A percentile compares a stretch with the other conserved stretches of the same genome.
phyloP scores from a whole-genome alignment of 2,888 invertebrate genomes.

The Scelioninae gen. 1 region DNA sequence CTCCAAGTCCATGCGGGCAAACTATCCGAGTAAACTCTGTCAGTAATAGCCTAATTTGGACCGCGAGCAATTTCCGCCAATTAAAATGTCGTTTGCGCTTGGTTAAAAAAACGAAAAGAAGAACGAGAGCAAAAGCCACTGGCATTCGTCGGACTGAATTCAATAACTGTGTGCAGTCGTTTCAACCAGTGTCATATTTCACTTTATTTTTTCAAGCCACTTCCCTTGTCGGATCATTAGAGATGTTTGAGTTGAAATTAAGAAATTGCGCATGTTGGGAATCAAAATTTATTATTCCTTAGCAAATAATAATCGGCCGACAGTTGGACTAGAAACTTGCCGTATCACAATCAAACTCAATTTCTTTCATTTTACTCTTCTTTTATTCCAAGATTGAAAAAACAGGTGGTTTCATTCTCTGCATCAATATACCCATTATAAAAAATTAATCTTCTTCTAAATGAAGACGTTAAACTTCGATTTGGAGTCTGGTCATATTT shows the following conservation, averaged over 20 bases:
- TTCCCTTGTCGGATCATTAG: constrained; percentile 8
- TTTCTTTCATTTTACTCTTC: background rate
- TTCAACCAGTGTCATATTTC: constrained; percentile 26
- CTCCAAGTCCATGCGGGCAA: constrained; percentile 72
- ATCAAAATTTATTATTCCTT: background rate
- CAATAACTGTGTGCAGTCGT: constrained; percentile 11
- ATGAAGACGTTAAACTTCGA: constrained; percentile 8
- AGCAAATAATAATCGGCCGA: background rate
- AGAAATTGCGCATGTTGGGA: constrained; percentile 18
- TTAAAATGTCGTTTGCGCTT: constrained; percentile 75
- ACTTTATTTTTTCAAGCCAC: constrained; percentile 17
- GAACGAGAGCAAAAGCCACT: constrained; percentile 1
- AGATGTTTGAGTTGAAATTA: constrained; percentile 23
- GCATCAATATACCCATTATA: too few relatives aligned
- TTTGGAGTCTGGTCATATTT: background rate
- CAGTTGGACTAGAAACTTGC: background rate
- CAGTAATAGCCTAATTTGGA: constrained; percentile 77
- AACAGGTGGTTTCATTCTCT: background rate
- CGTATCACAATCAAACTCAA: too few relatives aligned
- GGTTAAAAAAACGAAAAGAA: constrained; percentile 12
- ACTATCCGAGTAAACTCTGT: constrained; percentile 72
- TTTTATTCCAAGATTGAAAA: background rate
- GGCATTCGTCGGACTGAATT: constrained; percentile 26
- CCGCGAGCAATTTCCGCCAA: constrained; percentile 74
- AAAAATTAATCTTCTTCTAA: background rate